These are phyloP conservation scores for Tipula lateralis DNA, from an alignment of 2,888 invertebrate genomes.

Conservation along the genomic window DNA sequence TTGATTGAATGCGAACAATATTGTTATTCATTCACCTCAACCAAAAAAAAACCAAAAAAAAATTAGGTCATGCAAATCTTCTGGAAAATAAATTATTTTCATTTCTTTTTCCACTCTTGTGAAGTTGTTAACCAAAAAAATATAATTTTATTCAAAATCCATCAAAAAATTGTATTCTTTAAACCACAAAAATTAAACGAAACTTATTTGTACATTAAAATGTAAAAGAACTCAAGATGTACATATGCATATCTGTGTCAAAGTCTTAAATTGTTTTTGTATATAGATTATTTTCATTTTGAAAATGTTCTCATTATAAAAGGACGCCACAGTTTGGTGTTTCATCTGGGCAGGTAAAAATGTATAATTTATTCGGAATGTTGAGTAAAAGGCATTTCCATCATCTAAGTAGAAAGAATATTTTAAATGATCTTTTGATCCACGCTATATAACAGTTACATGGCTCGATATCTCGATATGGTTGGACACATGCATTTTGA, in stretches of 20 bases:
- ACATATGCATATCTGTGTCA: background rate
- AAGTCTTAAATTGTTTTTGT: background rate
- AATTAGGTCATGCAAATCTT: slow-evolving; percentile 6
- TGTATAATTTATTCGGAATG: too few species aligned
- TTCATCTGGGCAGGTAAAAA: too few species aligned
- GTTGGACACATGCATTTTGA: too few species aligned
- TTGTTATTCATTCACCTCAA: background rate
- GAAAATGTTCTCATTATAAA: background rate
- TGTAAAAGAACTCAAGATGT: background rate
- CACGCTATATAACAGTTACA: too few species aligned
- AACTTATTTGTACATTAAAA: background rate
- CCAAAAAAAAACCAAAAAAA: background rate
- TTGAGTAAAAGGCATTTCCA: too few species aligned
- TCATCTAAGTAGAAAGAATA: too few species aligned
- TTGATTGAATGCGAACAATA: slow-evolving; percentile 5
- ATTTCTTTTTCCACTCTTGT: background rate
- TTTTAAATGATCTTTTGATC: too few species aligned
- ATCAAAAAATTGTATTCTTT: background rate
- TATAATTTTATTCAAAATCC: slow-evolving; percentile 24
- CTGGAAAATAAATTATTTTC: background rate
- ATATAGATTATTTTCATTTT: background rate
- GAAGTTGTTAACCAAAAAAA: background rate
- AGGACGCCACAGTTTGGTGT: too few species aligned
- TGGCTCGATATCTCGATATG: too few species aligned
- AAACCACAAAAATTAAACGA: slow-evolving; percentile 15